Evolutionary conservation across 2,888 invertebrate genomes (phyloP).

Genomic region (Phyto melanocephala): DNA sequence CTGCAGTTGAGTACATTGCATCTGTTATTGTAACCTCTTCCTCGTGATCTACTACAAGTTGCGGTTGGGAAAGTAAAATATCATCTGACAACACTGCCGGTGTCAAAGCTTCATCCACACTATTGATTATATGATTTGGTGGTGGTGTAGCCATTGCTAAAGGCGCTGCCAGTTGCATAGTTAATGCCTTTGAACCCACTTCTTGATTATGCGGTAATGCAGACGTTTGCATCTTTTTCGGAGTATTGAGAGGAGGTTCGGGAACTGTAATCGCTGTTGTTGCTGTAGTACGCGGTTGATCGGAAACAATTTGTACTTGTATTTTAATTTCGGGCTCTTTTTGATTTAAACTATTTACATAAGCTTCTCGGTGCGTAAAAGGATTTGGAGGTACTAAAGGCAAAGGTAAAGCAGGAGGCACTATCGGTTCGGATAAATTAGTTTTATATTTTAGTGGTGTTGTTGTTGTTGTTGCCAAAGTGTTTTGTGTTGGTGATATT

Average conservation of each 20-base stretch:
- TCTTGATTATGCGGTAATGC: background rate
- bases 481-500: background rate
- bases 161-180: background rate
- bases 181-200: background rate
- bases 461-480: slow-evolving; percentile 7
- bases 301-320: slow-evolving; percentile 77
- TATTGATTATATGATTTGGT: slow-evolving; percentile 36
- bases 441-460: slow-evolving; percentile 60
- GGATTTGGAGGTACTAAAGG: slow-evolving; percentile 74
- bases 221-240: background rate
- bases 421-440: slow-evolving; percentile 68
- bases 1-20: slow-evolving; percentile 65
- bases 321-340: slow-evolving; percentile 78
- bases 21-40: slow-evolving; percentile 75
- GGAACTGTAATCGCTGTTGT: slow-evolving; percentile 48
- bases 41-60: slow-evolving; percentile 75
- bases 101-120: slow-evolving; percentile 52
- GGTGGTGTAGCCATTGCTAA: background rate
- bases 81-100: slow-evolving; percentile 43
- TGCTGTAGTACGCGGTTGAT: slow-evolving; percentile 65
- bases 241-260: slow-evolving; percentile 62
- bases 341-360: slow-evolving; percentile 77
- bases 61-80: slow-evolving; percentile 70
- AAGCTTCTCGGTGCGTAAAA: slow-evolving; percentile 73
- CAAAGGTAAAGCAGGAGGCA: slow-evolving; percentile 69